Evolutionary conservation across 2,888 invertebrate species (phyloP).

Genomic region (Tipula vernalis): DNA sequence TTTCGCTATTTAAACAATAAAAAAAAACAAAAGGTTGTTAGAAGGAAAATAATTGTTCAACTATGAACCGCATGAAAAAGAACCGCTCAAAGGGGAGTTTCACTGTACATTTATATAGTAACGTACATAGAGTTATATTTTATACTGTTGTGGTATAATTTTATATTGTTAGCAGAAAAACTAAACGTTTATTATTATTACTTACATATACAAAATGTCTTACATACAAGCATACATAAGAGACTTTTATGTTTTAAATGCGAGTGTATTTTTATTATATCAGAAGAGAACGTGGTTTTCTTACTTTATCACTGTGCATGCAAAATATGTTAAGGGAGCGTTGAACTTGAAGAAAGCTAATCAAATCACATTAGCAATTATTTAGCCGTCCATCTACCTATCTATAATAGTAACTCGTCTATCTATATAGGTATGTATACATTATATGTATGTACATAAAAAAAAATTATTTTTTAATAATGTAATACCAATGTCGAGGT

Average conservation of each 20-base stretch:
- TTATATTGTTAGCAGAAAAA: neutral
- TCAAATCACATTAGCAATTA: neutral
- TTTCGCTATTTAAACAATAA: neutral
- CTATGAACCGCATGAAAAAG: neutral
- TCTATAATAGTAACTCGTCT: neutral
- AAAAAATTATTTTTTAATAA: neutral
- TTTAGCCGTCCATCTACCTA: neutral
- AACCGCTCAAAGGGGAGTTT: neutral
- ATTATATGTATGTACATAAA: neutral
- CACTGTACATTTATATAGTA: neutral
- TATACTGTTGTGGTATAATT: neutral
- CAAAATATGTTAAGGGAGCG: neutral
- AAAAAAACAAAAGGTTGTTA: neutral
- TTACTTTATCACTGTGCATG: neutral
- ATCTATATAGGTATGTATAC: constrained; percentile 9
- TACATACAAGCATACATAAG: neutral
- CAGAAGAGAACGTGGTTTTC: neutral
- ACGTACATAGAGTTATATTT: neutral
- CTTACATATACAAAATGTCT: neutral
- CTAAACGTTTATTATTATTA: neutral
- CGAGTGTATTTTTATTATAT: neutral
- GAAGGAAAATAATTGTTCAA: neutral
- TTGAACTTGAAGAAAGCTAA: neutral
- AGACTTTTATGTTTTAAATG: neutral
- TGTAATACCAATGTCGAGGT: neutral